Evolutionary conservation across 2,113 vertebrate genomes (phyloP).

Genomic region (Salvelinus namaycush): DNA sequence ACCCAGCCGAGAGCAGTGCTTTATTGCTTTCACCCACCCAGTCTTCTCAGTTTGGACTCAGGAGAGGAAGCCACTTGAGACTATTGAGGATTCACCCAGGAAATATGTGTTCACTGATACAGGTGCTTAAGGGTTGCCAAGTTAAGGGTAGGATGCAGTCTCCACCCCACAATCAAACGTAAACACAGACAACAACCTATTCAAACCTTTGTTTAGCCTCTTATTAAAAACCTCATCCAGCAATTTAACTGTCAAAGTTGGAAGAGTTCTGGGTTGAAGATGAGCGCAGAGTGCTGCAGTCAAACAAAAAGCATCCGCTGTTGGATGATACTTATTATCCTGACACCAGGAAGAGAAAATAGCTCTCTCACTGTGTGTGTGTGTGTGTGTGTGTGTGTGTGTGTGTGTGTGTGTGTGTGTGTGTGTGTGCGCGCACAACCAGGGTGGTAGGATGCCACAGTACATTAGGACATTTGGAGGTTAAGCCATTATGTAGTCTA

Average conservation of each 20-base stretch:
- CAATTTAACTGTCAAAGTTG: background rate
- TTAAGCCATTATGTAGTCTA: background rate
- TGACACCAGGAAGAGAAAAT: constrained; percentile 25
- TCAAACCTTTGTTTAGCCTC: background rate
- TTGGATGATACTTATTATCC: constrained; percentile 48
- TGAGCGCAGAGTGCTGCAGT: constrained; percentile 4
- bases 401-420: background rate
- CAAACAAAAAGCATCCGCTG: constrained; percentile 47
- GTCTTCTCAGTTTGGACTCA: background rate
- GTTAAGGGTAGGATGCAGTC: background rate
- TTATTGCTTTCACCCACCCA: background rate
- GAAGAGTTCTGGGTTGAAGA: constrained; percentile 22
- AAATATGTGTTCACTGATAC: background rate
- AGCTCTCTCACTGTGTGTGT: constrained; percentile 11
- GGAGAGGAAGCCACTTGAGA: background rate
- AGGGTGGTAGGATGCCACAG: background rate
- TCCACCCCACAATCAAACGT: constrained; percentile 3
- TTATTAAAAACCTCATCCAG: background rate
- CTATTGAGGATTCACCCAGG: background rate
- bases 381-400: constrained; percentile 7
- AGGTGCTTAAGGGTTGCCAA: background rate
- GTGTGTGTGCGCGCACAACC: background rate
- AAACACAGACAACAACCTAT: background rate
- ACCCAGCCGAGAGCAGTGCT: background rate
- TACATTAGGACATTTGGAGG: background rate